These are phyloP conservation scores for Pinctada fucata DNA, from an alignment of 2,888 invertebrate genomes.

Conservation along the genomic window DNA sequence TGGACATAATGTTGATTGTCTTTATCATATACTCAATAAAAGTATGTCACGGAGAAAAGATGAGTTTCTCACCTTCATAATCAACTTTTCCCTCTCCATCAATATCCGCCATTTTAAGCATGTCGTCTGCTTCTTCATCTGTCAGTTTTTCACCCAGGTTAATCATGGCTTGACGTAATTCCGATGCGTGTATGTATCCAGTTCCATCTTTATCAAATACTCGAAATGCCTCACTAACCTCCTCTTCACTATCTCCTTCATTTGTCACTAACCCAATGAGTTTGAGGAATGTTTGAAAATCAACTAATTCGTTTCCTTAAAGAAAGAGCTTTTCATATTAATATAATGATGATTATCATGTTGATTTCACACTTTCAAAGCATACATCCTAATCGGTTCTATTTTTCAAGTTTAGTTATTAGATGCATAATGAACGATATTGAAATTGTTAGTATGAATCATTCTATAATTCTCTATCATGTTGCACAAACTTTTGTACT, in stretches of 20 bases:
- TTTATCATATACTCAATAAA: too few relatives aligned
- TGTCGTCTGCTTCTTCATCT: constrained; percentile 34
- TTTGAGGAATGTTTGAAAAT: not conserved
- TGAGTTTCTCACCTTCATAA: constrained; percentile 4
- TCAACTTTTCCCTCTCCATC: constrained; percentile 41
- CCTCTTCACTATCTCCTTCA: not conserved
- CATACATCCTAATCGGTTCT: too few relatives aligned
- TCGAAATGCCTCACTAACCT: constrained; percentile 28
- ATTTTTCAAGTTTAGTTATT: too few relatives aligned
- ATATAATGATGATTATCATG: too few relatives aligned
- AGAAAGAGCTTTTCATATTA: too few relatives aligned
- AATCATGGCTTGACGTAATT: constrained; percentile 24
- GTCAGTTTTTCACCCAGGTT: constrained; percentile 31
- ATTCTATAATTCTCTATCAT: too few relatives aligned
- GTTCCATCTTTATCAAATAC: constrained; percentile 41
- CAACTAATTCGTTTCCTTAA: not conserved
- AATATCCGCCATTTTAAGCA: constrained; percentile 36
- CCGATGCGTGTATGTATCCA: constrained; percentile 33
- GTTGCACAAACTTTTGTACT: too few relatives aligned
- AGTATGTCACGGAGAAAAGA: too few relatives aligned
- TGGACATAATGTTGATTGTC: too few relatives aligned
- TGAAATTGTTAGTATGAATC: too few relatives aligned
- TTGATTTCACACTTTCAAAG: too few relatives aligned
- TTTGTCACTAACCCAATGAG: not conserved
- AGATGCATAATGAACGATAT: too few relatives aligned